phyloP scores from a whole-genome alignment of 2,797 vertebrate genomes.

The Falco naumanni region DNA sequence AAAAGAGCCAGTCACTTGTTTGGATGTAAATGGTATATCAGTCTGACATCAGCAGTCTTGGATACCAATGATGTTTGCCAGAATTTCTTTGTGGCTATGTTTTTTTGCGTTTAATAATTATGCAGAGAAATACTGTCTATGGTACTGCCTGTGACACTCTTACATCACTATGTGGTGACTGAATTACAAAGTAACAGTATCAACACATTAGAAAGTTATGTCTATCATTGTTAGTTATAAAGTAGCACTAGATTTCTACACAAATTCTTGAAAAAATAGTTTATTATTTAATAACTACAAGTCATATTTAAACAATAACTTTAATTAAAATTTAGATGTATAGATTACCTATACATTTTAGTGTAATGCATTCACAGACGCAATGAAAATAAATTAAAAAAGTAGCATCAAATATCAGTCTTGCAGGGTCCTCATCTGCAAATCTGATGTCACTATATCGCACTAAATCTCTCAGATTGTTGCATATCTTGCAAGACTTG shows the following conservation, averaged over 20 bases:
- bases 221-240: neutral
- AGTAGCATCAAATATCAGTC: neutral
- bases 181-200: neutral
- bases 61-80: neutral
- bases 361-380: neutral
- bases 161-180: neutral
- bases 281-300: neutral
- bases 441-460: neutral
- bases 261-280: neutral
- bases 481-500: neutral
- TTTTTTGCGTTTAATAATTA: neutral
- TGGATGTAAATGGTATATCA: neutral
- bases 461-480: neutral
- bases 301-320: neutral
- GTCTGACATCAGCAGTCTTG: neutral
- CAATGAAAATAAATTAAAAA: neutral
- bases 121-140: neutral
- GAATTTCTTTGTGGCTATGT: neutral
- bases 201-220: neutral
- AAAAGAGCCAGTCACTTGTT: neutral
- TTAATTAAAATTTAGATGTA: neutral
- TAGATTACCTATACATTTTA: neutral
- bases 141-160: neutral
- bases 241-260: neutral
- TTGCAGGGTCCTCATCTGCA: neutral